Base-by-base conservation (phyloP, 2,113 vertebrate genomes). In the Ciconia stormi region DNA sequence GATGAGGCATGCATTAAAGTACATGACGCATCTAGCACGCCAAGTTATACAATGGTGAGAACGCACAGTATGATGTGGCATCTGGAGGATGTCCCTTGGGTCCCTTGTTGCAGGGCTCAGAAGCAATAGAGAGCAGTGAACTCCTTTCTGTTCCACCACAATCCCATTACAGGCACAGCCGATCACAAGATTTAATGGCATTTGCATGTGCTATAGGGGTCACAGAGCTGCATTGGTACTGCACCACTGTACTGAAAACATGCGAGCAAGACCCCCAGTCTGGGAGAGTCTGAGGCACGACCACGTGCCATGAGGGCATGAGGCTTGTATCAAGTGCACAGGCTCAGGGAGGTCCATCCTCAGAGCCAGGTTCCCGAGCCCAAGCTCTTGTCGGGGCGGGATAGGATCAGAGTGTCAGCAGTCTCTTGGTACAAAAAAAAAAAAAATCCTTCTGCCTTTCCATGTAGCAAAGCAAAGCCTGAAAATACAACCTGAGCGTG, bases 321-420 rank as follows among this genome's bases (percentile, higher is more conserved):
- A 78, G 18, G n/a, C 17, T 85, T 38, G 4, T 46, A 7, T 6
- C 2, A 3, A 40, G 4, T 7, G 4, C 23, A 47, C 11, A n/a
- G 7, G 23, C 22, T 88, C 9, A 3, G 25, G 21, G 14, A 73
- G 3, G 19, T 34, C 22, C 29, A 16, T 47, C 27, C 44, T 56
- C 62, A 40, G 36, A 65, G 12, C 6, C 55, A 61, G 5, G 12
- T 14, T 58, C 5, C 23, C 0, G 0, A 84, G 22, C 25, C 13
- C 19, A 20, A 16, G 22, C 2, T 80, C 36, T 62, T 0, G 0
- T 17, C 82, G 32, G 1, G 5, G 25, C 36, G 40, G 25, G 15
- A 18, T 18, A 69, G 32, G 21, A 36, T 90, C 22, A 76, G 25
- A 34, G 13, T 6, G 1, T 70, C 59, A 78, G 17, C 25, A 61